Percentiles rank a stretch among this genome's conserved stretches.
Evolutionary conservation across 2,888 invertebrate genomes (phyloP).

Genomic region (Bibio marci): DNA sequence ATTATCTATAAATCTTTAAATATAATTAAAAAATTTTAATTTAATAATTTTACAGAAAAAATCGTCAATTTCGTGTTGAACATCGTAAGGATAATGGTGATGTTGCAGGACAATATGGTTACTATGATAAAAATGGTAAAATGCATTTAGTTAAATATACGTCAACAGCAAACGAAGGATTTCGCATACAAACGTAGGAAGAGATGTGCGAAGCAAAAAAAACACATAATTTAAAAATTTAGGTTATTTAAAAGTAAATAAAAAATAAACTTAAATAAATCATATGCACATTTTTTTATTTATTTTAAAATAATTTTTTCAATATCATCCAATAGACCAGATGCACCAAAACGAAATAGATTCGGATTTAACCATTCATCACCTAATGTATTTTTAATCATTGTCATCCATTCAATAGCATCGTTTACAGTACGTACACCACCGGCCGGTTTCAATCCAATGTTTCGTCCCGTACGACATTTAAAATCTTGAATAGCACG

Average conservation of each 20-base stretch:
- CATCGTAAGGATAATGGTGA: conserved; percentile 58
- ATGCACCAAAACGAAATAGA: conserved; percentile 89
- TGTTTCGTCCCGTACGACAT: conserved; percentile 49
- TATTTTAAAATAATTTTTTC: background rate
- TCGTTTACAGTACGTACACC: conserved; percentile 77
- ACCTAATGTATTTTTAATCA: conserved; percentile 74
- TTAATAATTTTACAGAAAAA: conserved; percentile 38
- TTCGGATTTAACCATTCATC: conserved; percentile 64
- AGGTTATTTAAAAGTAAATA: too few species aligned
- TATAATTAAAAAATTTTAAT: conserved; percentile 4
- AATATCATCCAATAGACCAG: conserved; percentile 70
- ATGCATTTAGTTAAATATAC: conserved; percentile 58
- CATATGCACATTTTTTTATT: background rate
- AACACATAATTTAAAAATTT: background rate
- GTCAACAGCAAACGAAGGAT: conserved; percentile 53
- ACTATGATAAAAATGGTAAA: conserved; percentile 59
- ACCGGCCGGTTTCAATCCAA: conserved; percentile 96
- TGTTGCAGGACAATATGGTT: conserved; percentile 66
- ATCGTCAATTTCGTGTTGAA: conserved; percentile 65
- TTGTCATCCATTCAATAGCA: conserved; percentile 69
- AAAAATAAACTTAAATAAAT: background rate
- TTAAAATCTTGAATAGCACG: conserved; percentile 73
- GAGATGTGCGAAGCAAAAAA: conserved; percentile 40
- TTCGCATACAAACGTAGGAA: too few species aligned
- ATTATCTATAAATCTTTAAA: conserved; percentile 3